These are phyloP conservation scores for Calyptommatus sinebrachiatus DNA, from an alignment of 2,113 vertebrate species.

Conservation along the genomic window DNA sequence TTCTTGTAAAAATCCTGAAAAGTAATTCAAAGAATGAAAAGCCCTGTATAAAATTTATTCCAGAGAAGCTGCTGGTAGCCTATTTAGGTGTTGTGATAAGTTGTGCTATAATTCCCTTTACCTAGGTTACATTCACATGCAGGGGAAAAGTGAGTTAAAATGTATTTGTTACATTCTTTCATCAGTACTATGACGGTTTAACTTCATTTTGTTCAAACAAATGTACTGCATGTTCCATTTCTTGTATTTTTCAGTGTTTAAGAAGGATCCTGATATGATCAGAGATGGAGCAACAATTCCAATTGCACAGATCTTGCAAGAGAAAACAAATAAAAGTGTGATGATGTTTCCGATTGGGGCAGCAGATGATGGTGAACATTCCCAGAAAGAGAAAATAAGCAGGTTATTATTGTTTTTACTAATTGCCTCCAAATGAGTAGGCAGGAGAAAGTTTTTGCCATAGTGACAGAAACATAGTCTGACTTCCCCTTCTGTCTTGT, in stretches of 20 bases:
- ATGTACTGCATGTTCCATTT: not conserved
- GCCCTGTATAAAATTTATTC: not conserved
- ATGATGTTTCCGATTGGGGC: slow-evolving; percentile 75
- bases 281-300: slow-evolving; percentile 77
- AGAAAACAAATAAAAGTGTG: slow-evolving; percentile 66
- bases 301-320: slow-evolving; percentile 71
- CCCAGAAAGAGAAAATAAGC: slow-evolving; percentile 82
- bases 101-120: not conserved
- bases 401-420: slow-evolving; percentile 60
- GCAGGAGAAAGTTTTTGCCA: not conserved
- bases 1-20: not conserved
- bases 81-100: not conserved
- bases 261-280: slow-evolving; percentile 75
- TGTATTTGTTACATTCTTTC: not conserved
- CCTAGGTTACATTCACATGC: no score
- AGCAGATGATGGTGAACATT: slow-evolving; percentile 73
- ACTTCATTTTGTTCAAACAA: not conserved
- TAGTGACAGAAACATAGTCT: not conserved
- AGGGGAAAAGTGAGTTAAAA: no score
- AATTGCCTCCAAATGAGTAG: not conserved
- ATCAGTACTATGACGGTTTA: not conserved
- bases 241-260: slow-evolving; percentile 71
- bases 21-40: not conserved
- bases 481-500: not conserved
- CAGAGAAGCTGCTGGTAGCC: not conserved